Base-by-base conservation (phyloP, 2,888 invertebrate species). In the Dinocampus coccinellae region DNA sequence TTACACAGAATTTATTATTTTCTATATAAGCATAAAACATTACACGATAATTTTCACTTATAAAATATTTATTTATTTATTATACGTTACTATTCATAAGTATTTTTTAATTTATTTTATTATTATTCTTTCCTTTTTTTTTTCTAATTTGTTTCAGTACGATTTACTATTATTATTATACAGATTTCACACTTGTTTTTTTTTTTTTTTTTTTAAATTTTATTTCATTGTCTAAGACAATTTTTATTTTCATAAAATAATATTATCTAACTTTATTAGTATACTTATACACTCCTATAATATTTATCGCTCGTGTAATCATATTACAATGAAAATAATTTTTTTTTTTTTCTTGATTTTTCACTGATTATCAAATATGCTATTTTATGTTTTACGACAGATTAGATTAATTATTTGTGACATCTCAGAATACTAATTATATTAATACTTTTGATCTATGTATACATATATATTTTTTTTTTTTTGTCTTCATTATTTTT, bases 1-100 rank as follows among this genome's bases (percentile, higher is more conserved):
- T 84, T 82, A 85, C 85, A 85, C 83, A 85, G 78, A 85, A 80
- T 84, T 83, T 84, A 83, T 85, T 86, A 81, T 82, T 83, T 76
- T 80, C 82, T 83, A 81, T 16, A 20, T 80, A 87, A 86, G 85
- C 83, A 82, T 79, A 80, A 82, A n/a, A 84, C 83, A 80, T 80
- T 85, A 84, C 83, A 86, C 78, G 78, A 83, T 82, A 80, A 80
- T 80, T 82, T 83, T 85, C 81, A 82, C 82, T 84, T 85, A 84
- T 80, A 86, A 85, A 87, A 85, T 86, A 85, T 85, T 80, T 81
- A 80, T 83, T 80, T 78, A 69, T 77, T 69, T 75, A 33, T 71
- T 63, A 63, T 73, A 75, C 64, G 71, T 74, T 16, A 29, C 65
- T 53, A 68, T 72, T 64, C 47, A 55, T 57, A 20, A 75, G 71